Evolutionary conservation across 35 echinoderm and acorn worm species (phyloP), one percentile per base, ranked within the genome.

Genomic region (Heliocidaris erythrogramma): DNA sequence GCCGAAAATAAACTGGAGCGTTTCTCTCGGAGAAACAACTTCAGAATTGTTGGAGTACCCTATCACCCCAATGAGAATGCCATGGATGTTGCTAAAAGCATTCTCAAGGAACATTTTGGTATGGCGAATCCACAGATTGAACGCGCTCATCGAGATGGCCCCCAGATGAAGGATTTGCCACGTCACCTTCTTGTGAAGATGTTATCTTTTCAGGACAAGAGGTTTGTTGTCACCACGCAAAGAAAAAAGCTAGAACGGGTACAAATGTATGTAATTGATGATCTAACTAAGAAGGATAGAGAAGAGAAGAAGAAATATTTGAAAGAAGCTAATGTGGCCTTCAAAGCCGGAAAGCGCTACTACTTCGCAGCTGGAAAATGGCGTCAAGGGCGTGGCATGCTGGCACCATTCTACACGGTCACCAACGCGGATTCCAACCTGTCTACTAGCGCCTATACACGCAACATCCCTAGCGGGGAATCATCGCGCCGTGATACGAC

Each of bases 11-110:
- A 95, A 50, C 61, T 94, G 32, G 94, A 96, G 35, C 17, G 96
- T 29, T 92, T 96, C 48, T 95, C 94, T 14, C 88, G 96, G 31
- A 49, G 90, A 24, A 96, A 96, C 65, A 96, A 96, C 69, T 96
- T 95, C 29, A 48, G 89, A 69, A 94, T 95, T 92, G 49, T 94
- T 11, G 96, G 96, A 31, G 94, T 86, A 48, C 49, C 49, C 4
- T 61, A 85, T 50, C 9, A 2, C 0, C n/a, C 88, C 18, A 87
- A 59, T 59, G 96, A 96, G 65, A 96, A 96, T 88, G 59, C 27
- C 21, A 91, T 49, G 48, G 9, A 32, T 11, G 71, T 96, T 49
- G 71, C 56, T 31, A 65, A 85, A 30, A 49, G 93, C 24, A 61
- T 96, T 9, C 94, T 94, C 30, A 42, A 47, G 2, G 53, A 42